These are phyloP conservation scores for Magallana angulata DNA, from an alignment of 1,140 invertebrate species.

Conservation along the genomic window DNA sequence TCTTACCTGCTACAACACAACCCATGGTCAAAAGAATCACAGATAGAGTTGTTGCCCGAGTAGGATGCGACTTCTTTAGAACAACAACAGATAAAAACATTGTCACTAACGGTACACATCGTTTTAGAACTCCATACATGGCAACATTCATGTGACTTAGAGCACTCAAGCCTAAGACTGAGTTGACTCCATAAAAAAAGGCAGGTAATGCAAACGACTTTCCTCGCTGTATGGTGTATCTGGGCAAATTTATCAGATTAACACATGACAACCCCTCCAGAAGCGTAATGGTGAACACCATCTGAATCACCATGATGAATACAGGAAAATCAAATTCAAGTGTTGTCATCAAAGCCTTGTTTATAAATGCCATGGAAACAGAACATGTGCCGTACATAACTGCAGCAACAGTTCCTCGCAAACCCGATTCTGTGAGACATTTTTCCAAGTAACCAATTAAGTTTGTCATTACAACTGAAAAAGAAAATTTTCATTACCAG, in stretches of 20 bases:
- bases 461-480: slow-evolving; percentile 26
- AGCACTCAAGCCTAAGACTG: slow-evolving; percentile 79
- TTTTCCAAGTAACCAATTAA: neutral
- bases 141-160: slow-evolving; percentile 82
- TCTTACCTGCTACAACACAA: slow-evolving; percentile 81
- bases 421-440: slow-evolving; percentile 9
- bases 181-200: slow-evolving; percentile 80
- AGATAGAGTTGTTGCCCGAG: slow-evolving; percentile 73
- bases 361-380: slow-evolving; percentile 80
- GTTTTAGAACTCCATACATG: slow-evolving; percentile 82
- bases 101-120: slow-evolving; percentile 81
- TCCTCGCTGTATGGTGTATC: slow-evolving; percentile 76
- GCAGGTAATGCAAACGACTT: slow-evolving; percentile 78
- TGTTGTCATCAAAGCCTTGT: slow-evolving; percentile 79
- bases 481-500: neutral
- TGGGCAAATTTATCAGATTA: slow-evolving; percentile 73
- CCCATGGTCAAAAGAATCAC: slow-evolving; percentile 79
- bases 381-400: slow-evolving; percentile 80
- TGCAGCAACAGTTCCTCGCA: slow-evolving; percentile 71
- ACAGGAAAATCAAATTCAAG: slow-evolving; percentile 80
- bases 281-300: slow-evolving; percentile 78
- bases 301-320: slow-evolving; percentile 80
- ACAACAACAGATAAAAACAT: slow-evolving; percentile 79
- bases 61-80: slow-evolving; percentile 78
- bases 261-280: slow-evolving; percentile 71